These are phyloP conservation scores for Cephus pulcher DNA, from an alignment of 2,888 invertebrate species.

Conservation along the genomic window DNA sequence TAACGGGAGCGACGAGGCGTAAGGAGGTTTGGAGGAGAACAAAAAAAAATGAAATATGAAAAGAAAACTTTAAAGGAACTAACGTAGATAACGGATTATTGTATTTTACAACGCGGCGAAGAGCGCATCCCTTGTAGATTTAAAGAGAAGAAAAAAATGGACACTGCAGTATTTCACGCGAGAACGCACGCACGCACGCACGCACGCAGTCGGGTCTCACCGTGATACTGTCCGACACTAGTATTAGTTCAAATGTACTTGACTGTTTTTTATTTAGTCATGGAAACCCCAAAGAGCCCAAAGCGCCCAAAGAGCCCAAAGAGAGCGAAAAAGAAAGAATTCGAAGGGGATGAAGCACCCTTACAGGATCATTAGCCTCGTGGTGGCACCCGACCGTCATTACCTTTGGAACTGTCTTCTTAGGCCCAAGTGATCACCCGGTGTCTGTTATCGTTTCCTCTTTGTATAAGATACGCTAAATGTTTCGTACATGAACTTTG, in stretches of 20 bases:
- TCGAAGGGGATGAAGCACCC: neutral
- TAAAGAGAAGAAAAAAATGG: conserved; percentile 32
- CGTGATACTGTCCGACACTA: too few species aligned
- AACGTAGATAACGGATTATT: conserved; percentile 32
- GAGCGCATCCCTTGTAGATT: conserved; percentile 15
- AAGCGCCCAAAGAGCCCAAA: too few species aligned
- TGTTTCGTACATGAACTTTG: conserved; percentile 51
- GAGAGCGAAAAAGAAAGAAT: neutral
- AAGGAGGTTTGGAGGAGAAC: conserved; percentile 23
- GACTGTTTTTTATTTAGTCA: too few species aligned
- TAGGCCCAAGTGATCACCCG: conserved; percentile 22
- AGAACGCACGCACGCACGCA: too few species aligned
- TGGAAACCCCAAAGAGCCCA: too few species aligned
- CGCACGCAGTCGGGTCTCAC: too few species aligned
- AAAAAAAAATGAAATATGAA: conserved; percentile 24
- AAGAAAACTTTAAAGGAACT: conserved; percentile 35
- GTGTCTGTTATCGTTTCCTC: conserved; percentile 59
- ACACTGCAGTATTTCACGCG: too few species aligned
- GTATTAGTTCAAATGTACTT: too few species aligned
- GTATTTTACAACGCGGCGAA: conserved; percentile 16
- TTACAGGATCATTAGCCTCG: too few species aligned
- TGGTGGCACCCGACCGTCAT: too few species aligned
- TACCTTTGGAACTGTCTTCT: too few species aligned
- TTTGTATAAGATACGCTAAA: conserved; percentile 56
- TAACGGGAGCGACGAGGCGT: conserved; percentile 28